These are phyloP conservation scores for Pollenia angustigena DNA, from an alignment of 2,888 invertebrate species.

Conservation along the genomic window DNA sequence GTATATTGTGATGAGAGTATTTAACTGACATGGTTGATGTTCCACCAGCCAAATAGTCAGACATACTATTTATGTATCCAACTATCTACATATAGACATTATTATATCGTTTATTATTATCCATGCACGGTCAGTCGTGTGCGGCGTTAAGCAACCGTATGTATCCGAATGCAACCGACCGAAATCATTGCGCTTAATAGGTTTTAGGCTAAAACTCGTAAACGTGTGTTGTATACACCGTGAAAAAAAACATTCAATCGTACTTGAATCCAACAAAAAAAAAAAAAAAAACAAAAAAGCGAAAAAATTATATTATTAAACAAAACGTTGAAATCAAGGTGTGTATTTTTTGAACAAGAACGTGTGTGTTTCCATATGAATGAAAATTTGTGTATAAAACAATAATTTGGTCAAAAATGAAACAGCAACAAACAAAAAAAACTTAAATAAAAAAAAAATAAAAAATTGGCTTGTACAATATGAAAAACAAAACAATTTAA, in stretches of 20 bases:
- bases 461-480: slow-evolving; percentile 48
- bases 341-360: slow-evolving; percentile 61
- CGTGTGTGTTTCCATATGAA: slow-evolving; percentile 68
- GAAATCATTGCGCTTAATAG: slow-evolving; percentile 79
- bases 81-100: slow-evolving; percentile 54
- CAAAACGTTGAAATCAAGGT: slow-evolving; percentile 69
- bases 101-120: slow-evolving; percentile 73
- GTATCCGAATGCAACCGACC: slow-evolving; percentile 84
- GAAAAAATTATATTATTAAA: slow-evolving; percentile 47
- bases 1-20: slow-evolving; percentile 61
- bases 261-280: slow-evolving; percentile 51
- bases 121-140: slow-evolving; percentile 84
- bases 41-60: slow-evolving; percentile 60
- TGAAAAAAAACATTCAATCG: slow-evolving; percentile 46
- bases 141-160: slow-evolving; percentile 84
- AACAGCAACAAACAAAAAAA: slow-evolving; percentile 49
- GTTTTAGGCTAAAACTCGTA: slow-evolving; percentile 69
- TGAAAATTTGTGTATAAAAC: slow-evolving; percentile 70
- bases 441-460: slow-evolving; percentile 24
- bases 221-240: slow-evolving; percentile 63
- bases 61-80: slow-evolving; percentile 32
- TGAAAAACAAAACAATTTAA: slow-evolving; percentile 72
- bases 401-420: slow-evolving; percentile 69
- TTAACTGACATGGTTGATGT: slow-evolving; percentile 70
- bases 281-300: slow-evolving; percentile 41